Conservation (phyloP, 2,888 invertebrate genomes). For the Sthenelais limicola region DNA sequence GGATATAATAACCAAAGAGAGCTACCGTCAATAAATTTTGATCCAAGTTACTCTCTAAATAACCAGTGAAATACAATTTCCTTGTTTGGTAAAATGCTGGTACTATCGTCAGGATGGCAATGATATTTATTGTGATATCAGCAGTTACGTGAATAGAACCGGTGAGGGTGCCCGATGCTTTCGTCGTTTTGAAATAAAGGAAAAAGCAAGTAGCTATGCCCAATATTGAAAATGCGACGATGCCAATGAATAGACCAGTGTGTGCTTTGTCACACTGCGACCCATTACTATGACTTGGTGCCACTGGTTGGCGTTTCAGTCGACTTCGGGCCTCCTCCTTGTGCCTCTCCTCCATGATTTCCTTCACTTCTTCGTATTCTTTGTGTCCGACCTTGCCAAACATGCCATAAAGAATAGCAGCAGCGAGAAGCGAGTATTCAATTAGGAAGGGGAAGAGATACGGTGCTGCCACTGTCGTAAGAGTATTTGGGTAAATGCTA, state of each 20-base stretch:
- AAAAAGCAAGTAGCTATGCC: conserved; percentile 66
- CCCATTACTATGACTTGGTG: no score
- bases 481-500: background rate
- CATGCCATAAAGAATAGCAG: conserved; percentile 39
- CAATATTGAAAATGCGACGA: conserved; percentile 69
- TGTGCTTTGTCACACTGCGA: conserved; percentile 72
- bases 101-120: background rate
- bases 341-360: background rate
- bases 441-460: conserved; percentile 47
- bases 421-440: conserved; percentile 41
- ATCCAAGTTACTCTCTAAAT: conserved; percentile 5
- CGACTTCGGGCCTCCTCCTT: conserved; percentile 6
- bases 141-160: conserved; percentile 24
- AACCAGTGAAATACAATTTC: background rate
- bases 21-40: conserved; percentile 32
- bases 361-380: conserved; percentile 3
- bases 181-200: conserved; percentile 57
- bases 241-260: conserved; percentile 71
- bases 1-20: conserved; percentile 31
- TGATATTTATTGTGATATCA: conserved; percentile 17
- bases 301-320: background rate
- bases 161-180: conserved; percentile 52
- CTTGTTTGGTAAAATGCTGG: conserved; percentile 14
- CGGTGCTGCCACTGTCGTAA: conserved; percentile 35
- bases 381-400: conserved; percentile 20